phyloP scores from a whole-genome alignment of 2,113 vertebrate genomes.

The Barnardius zonarius region DNA sequence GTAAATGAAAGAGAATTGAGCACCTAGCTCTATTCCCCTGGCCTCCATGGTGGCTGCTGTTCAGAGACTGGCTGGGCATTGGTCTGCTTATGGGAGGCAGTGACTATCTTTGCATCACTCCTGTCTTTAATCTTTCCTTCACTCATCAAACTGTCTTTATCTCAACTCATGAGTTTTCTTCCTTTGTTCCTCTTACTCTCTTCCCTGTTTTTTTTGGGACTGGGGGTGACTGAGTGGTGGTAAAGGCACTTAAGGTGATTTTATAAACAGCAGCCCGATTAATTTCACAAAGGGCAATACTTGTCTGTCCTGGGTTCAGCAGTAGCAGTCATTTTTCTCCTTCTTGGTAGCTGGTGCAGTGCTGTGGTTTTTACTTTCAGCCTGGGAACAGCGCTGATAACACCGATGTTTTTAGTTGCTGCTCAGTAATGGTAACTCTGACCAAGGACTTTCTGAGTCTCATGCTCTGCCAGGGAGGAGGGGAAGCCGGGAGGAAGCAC shows the following conservation, averaged over 20 bases:
- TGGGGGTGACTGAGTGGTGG: rapidly evolving
- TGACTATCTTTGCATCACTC: not conserved
- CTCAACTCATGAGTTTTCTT: not conserved
- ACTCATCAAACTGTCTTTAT: not conserved
- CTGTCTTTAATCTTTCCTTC: not conserved
- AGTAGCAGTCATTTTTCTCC: no score
- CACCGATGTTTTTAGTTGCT: no score
- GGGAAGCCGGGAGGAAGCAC: no score
- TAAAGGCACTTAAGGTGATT: not conserved
- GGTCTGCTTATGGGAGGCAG: not conserved
- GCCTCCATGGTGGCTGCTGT: not conserved
- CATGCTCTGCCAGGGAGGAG: no score
- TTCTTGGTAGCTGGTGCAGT: no score
- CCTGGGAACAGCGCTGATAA: no score
- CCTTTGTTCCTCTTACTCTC: not conserved
- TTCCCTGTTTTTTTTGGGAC: not conserved
- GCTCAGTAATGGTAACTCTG: no score
- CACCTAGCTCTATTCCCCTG: not conserved
- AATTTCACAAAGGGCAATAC: not conserved
- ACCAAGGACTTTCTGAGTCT: no score
- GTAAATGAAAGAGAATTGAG: not conserved
- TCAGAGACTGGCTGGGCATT: not conserved
- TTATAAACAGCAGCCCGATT: not conserved
- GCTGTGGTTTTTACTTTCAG: no score
- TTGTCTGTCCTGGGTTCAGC: not conserved